These are phyloP conservation scores for Chrysotoxum bicinctum DNA, from an alignment of 2,888 invertebrate species.

Conservation along the genomic window DNA sequence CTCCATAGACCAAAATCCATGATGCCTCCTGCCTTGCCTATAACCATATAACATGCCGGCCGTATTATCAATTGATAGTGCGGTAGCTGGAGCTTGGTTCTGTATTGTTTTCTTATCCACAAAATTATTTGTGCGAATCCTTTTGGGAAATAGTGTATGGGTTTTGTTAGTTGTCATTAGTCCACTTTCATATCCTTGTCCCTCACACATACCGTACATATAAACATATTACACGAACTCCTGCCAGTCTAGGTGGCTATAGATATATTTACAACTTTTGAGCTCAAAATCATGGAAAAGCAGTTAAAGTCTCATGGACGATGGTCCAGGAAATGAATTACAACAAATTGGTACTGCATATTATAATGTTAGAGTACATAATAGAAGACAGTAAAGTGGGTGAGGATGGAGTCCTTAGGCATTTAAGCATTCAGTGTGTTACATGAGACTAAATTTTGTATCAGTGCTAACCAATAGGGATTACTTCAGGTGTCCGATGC, in stretches of 20 bases:
- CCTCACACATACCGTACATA: neutral
- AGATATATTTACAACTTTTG: slow-evolving; percentile 21
- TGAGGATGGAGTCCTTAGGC: slow-evolving; percentile 3
- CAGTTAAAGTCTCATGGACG: slow-evolving; percentile 63
- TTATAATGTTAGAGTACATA: neutral
- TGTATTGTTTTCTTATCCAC: slow-evolving; percentile 73
- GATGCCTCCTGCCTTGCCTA: neutral
- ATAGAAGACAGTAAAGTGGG: neutral
- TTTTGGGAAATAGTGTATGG: slow-evolving; percentile 60
- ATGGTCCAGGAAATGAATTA: slow-evolving; percentile 62
- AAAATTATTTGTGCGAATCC: slow-evolving; percentile 72
- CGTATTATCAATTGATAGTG: slow-evolving; percentile 71
- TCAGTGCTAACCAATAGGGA: slow-evolving; percentile 60
- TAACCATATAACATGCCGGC: neutral
- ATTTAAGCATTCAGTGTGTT: slow-evolving; percentile 43
- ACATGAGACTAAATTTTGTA: slow-evolving; percentile 65
- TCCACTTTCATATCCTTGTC: slow-evolving; percentile 3
- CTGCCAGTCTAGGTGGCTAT: slow-evolving; percentile 10
- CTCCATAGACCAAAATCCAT: slow-evolving; percentile 3
- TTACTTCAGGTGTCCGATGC: slow-evolving; percentile 64
- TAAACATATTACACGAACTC: neutral
- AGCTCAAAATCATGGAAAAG: slow-evolving; percentile 60
- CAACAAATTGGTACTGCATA: slow-evolving; percentile 58
- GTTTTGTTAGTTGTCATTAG: slow-evolving; percentile 64
- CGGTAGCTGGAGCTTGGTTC: slow-evolving; percentile 51